Percentiles rank a stretch among this genome's conserved stretches.
phyloP scores from a whole-genome alignment of 2,797 vertebrate genomes.

The Sus cebifrons region DNA sequence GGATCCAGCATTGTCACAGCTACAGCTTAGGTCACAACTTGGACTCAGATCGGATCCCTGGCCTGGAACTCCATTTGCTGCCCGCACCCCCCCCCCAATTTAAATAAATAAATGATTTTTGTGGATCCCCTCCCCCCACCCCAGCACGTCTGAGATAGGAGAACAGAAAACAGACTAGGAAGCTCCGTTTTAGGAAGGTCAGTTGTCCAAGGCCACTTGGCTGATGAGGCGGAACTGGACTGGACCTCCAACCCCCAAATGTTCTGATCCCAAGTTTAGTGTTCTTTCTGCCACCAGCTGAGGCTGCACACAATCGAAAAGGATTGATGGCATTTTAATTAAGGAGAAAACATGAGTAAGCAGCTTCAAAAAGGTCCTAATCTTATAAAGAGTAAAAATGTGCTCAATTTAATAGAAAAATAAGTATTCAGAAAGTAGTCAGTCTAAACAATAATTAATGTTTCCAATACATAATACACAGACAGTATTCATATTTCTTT shows the following conservation, averaged over 20 bases:
- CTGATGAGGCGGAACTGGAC: background rate
- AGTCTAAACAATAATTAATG: slow-evolving; percentile 22
- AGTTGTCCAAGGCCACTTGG: background rate
- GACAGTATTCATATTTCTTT: background rate
- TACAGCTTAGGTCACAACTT: too few relatives aligned
- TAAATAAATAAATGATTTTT: background rate
- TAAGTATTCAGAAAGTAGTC: background rate
- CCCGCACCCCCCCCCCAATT: too few relatives aligned
- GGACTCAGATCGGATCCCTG: too few relatives aligned
- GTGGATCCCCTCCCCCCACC: background rate
- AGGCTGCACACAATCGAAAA: background rate
- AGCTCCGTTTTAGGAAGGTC: background rate
- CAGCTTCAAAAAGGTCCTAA: background rate
- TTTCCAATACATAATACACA: slow-evolving; percentile 34
- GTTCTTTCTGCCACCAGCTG: background rate
- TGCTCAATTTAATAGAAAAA: slow-evolving; percentile 2
- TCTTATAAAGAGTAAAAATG: slow-evolving; percentile 7
- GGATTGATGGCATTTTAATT: background rate
- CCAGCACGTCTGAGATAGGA: background rate
- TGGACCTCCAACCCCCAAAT: background rate
- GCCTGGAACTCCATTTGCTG: too few relatives aligned
- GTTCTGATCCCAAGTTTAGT: background rate
- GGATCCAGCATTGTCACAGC: too few relatives aligned
- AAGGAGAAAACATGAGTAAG: slow-evolving; percentile 37
- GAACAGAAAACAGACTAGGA: background rate